phyloP scores from a whole-genome alignment of 1,140 invertebrate genomes.

The Aphis gossypii region DNA sequence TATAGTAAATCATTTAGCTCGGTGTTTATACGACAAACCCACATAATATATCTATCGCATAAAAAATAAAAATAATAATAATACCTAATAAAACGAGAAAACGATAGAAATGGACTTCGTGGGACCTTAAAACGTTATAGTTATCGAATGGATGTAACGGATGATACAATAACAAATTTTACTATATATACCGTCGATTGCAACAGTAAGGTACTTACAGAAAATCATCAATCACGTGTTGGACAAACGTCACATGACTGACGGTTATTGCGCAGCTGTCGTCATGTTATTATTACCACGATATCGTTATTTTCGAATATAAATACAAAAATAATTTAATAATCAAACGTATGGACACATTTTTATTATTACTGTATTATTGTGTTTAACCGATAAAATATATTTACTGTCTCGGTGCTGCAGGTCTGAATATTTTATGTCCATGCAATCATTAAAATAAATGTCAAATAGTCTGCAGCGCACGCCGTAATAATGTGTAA shows the following conservation, averaged over 20 bases:
- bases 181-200: background rate
- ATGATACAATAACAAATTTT: background rate
- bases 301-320: constrained; percentile 1
- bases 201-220: background rate
- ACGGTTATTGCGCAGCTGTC: constrained; percentile 5
- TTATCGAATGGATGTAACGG: background rate
- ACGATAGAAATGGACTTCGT: background rate
- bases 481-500: background rate
- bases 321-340: constrained; percentile 5
- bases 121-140: background rate
- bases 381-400: background rate
- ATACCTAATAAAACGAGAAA: background rate
- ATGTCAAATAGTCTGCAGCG: background rate
- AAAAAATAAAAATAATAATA: background rate
- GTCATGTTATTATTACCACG: background rate
- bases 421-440: background rate
- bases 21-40: background rate
- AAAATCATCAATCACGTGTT: background rate
- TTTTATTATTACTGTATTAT: constrained; percentile 1
- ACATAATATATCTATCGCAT: background rate
- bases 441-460: background rate
- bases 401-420: constrained; percentile 6
- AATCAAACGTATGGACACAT: background rate
- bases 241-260: background rate
- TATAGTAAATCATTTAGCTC: background rate